A percentile compares a stretch with the other conserved stretches of the same genome.
Conservation (phyloP, 2,797 vertebrate species). For the Phoebastria nigripes region DNA sequence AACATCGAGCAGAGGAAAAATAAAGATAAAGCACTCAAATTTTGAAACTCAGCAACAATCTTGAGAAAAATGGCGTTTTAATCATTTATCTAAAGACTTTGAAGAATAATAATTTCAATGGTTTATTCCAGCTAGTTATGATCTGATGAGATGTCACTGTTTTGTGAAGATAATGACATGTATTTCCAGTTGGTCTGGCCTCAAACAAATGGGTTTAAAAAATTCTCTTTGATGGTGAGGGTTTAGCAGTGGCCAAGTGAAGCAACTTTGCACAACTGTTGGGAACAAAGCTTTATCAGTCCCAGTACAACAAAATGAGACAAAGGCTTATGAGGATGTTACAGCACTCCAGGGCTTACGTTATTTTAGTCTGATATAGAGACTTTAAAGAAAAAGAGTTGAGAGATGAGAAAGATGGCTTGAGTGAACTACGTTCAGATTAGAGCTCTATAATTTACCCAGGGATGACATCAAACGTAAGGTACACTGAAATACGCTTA, state of each 20-base stretch:
- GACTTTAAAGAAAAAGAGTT: constrained; percentile 8
- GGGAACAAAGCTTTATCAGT: neutral
- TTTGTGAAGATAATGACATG: neutral
- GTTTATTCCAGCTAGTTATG: neutral
- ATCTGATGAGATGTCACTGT: neutral
- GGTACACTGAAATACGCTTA: neutral
- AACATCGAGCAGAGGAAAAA: neutral
- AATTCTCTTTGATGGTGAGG: neutral
- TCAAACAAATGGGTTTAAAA: neutral
- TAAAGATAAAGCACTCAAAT: neutral
- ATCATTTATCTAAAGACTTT: neutral
- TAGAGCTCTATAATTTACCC: constrained; percentile 44
- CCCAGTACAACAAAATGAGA: neutral
- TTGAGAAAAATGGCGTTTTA: neutral
- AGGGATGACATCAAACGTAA: constrained; percentile 1
- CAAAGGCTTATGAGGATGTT: neutral
- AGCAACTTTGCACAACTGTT: neutral
- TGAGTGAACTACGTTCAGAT: constrained; percentile 1
- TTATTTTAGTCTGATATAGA: neutral
- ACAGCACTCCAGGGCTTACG: neutral
- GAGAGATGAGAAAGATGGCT: neutral
- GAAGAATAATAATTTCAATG: neutral
- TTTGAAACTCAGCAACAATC: neutral
- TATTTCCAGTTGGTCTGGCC: neutral
- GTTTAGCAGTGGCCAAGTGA: neutral